Base-by-base conservation (phyloP, 2,113 vertebrate genomes). In the Podocnemis expansa region DNA sequence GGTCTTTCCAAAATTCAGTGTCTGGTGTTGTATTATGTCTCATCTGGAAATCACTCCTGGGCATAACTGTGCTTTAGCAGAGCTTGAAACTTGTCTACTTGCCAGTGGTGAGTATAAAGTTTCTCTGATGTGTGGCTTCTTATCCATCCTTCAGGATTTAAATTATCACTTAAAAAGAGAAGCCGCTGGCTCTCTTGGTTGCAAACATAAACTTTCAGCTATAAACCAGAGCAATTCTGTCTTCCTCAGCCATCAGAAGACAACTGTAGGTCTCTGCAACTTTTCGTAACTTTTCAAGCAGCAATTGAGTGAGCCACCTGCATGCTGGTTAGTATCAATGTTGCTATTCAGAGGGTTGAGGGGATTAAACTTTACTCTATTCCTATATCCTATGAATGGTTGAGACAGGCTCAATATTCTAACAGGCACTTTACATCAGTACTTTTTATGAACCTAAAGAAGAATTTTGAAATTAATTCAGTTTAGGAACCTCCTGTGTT, bases 271-370 rank as follows among this genome's bases (percentile, higher is more conserved):
- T 54, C 56, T 55, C 11, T 55, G 8, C 52, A 84, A 63, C 49
- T 80, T 24, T 80, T 38, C 7, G 0, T 25, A 86, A 80, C 16
- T 58, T 13, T 58, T 90, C 3, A 84, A 93, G 82, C 22, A 80
- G 5, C 10, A 78, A 25, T 47, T 93, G 56, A 76, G 17, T 1
- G 0, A 87, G 81, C 49, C 14, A 86, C n/a, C n/a, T n/a, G 31
- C 10, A 38, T 34, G 19, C 21, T 31, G 34, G n/a, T 41, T 0
- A 1, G 78, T 24, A 0, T 89, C 73, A 38, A 0, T 0, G 6
- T 24, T 79, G 55, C 14, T 80, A 19, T 34, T 85, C 52, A 90
- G 52, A 85, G 47, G 29, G 27, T 38, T 10, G 25, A 0, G 0
- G 45, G 81, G 14, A 29, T 9, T 38, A 6, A 47, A 41, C 6